Conservation (phyloP, 2,888 invertebrate species). For the Xylophagus ater region DNA sequence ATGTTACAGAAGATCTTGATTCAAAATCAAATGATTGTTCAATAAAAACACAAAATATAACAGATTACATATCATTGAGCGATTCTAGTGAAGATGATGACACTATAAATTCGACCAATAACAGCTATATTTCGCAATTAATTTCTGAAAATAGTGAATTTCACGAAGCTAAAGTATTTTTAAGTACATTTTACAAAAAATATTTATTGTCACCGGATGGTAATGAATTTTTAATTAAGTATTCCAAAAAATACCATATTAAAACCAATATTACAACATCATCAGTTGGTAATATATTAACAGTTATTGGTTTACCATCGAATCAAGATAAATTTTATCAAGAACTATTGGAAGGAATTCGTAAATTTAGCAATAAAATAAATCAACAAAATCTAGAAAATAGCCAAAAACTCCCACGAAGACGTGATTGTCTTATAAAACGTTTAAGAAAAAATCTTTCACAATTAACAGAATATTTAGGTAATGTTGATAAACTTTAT, state of each 20-base stretch:
- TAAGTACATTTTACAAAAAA: conserved; percentile 41
- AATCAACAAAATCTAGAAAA: conserved; percentile 25
- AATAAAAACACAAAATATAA: conserved; percentile 12
- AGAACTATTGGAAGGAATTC: conserved; percentile 38
- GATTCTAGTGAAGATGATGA: conserved; percentile 1
- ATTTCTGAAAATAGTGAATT: conserved; percentile 18
- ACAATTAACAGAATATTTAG: conserved; percentile 35
- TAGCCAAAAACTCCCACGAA: conserved; percentile 30
- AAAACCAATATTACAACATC: conserved; percentile 32
- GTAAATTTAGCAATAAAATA: conserved; percentile 23
- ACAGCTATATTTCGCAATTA: neutral
- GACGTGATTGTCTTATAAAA: conserved; percentile 29
- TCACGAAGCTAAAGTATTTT: conserved; percentile 41
- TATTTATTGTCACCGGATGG: conserved; percentile 42
- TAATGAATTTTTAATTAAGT: conserved; percentile 38
- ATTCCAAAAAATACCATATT: conserved; percentile 33
- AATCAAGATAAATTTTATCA: conserved; percentile 45
- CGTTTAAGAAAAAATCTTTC: conserved; percentile 31
- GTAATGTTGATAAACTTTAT: conserved; percentile 42
- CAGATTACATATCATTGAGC: conserved; percentile 31
- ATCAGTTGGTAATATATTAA: conserved; percentile 39
- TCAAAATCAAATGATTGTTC: conserved; percentile 33
- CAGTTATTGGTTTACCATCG: conserved; percentile 41
- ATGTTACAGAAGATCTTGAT: conserved; percentile 29
- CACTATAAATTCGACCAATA: neutral